Conservation (phyloP, 1,140 invertebrate genomes). For the Caerostris extrusa region DNA sequence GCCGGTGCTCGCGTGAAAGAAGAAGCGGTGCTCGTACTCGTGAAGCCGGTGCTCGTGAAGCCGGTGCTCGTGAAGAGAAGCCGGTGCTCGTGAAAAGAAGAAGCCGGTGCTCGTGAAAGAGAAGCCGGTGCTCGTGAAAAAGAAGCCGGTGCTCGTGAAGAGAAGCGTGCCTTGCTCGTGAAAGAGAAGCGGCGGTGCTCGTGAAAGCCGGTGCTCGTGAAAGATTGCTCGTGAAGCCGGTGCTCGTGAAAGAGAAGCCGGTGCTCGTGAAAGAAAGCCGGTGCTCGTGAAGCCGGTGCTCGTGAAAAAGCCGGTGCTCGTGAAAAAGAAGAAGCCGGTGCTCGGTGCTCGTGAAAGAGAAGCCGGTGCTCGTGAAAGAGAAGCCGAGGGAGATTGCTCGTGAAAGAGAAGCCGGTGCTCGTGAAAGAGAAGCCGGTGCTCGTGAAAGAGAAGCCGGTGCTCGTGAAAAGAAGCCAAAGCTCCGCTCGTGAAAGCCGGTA, state of each 20-base stretch:
- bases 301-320: background rate
- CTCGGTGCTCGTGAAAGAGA: background rate
- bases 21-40: background rate
- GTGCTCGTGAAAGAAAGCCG: background rate
- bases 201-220: background rate
- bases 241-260: background rate
- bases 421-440: background rate
- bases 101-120: no score
- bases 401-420: no score
- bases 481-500: no score
- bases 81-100: background rate
- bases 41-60: no score
- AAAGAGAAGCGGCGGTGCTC: background rate
- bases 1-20: background rate
- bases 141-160: background rate
- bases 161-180: no score
- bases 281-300: background rate
- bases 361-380: background rate
- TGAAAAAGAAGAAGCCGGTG: background rate
- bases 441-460: background rate
- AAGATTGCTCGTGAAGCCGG: background rate
- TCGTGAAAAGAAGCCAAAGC: background rate
- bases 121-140: background rate
- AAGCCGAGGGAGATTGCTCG: background rate
- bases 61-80: background rate